Conservation (phyloP, 2,113 vertebrate genomes). For the Archilochus colubris region DNA sequence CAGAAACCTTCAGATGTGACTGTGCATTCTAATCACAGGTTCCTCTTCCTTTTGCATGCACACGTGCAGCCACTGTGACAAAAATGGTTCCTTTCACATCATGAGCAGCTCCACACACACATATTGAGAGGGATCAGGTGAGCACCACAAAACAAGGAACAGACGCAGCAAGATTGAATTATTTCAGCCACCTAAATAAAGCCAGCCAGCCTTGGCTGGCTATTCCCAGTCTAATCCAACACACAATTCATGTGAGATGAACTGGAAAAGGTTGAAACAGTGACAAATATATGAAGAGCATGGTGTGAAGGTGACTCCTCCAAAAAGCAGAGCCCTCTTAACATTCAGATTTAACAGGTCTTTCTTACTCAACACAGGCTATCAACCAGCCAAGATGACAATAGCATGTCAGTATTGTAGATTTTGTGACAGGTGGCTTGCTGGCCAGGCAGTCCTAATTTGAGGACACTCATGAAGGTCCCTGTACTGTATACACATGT, state of each 20-base stretch:
- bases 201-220: constrained; percentile 19
- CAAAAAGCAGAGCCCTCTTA: neutral
- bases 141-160: neutral
- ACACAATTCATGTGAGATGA: constrained; percentile 18
- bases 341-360: neutral
- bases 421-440: neutral
- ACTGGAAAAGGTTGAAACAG: neutral
- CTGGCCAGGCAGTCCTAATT: neutral
- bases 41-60: neutral
- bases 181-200: neutral
- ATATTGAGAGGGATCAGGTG: neutral
- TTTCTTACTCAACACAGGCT: neutral
- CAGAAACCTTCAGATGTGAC: neutral
- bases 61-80: fast-evolving
- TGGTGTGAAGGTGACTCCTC: neutral
- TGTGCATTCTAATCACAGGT: neutral
- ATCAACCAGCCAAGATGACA: neutral
- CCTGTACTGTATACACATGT: fast-evolving
- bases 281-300: neutral
- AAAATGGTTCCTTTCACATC: neutral
- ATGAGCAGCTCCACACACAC: neutral
- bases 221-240: neutral
- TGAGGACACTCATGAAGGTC: neutral
- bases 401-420: neutral
- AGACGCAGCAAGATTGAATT: neutral